Percentiles rank a stretch among this genome's conserved stretches.
Evolutionary conservation across 2,113 vertebrate species (phyloP).

Genomic region (Sakesphorus luctuosus): DNA sequence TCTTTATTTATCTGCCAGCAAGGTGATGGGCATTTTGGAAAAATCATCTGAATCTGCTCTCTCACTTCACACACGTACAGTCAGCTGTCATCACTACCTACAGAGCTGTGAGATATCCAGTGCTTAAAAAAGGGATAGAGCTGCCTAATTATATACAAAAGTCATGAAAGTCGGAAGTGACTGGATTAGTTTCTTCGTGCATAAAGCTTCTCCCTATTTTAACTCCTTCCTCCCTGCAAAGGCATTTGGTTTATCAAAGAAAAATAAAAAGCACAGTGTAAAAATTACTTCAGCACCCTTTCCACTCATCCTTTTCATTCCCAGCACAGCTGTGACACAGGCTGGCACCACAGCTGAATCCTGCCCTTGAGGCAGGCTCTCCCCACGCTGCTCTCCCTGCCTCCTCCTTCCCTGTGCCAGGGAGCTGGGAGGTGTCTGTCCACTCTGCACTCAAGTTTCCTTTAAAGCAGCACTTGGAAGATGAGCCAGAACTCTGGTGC

Average conservation of each 20-base stretch:
- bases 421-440: accelerated
- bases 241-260: not conserved
- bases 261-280: not conserved
- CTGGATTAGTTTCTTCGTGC: not conserved
- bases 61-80: not conserved
- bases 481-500: not conserved
- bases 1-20: not conserved
- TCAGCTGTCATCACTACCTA: slow-evolving; percentile 35
- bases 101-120: not conserved
- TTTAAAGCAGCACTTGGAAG: not conserved
- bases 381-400: not conserved
- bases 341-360: not conserved
- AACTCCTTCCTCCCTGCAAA: not conserved
- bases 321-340: accelerated
- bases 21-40: not conserved
- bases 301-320: not conserved
- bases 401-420: not conserved
- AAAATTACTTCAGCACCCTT: not conserved
- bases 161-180: not conserved
- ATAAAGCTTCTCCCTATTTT: not conserved
- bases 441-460: accelerated
- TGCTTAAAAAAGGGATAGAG: not conserved
- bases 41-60: not conserved
- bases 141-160: not conserved
- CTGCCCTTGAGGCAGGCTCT: not conserved